Conservation (phyloP, 2,113 vertebrate genomes). For the Ariopsis seemanni region DNA sequence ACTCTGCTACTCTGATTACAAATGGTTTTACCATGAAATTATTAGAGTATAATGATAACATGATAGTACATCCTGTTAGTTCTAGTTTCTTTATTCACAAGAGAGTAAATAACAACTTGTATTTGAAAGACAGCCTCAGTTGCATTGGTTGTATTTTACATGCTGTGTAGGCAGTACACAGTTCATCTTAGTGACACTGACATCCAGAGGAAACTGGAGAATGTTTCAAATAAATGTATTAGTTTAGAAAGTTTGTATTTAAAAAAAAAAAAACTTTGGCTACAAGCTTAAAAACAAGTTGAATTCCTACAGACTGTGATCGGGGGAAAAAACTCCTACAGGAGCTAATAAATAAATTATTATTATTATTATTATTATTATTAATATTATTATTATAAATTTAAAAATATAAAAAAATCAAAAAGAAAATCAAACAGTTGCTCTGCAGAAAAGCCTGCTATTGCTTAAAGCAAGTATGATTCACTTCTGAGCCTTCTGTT, state of each 20-base stretch:
- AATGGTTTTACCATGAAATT: no score
- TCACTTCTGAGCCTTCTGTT: neutral
- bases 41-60: no score
- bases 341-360: no score
- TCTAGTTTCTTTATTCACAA: neutral
- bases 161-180: neutral
- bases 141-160: neutral
- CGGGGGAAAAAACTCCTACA: neutral
- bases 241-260: neutral
- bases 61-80: neutral
- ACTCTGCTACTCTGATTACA: no score
- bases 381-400: no score
- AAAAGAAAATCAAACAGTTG: neutral
- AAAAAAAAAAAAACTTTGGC: neutral
- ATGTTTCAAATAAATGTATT: neutral
- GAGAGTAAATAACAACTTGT: neutral
- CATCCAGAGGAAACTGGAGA: neutral
- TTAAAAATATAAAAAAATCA: neutral
- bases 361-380: no score
- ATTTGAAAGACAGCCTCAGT: neutral
- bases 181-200: neutral
- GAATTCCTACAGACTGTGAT: neutral
- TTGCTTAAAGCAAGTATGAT: neutral
- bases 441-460: neutral
- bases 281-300: neutral